Conservation (phyloP, 2,888 invertebrate genomes). For the Dicranocentrus wangi region DNA sequence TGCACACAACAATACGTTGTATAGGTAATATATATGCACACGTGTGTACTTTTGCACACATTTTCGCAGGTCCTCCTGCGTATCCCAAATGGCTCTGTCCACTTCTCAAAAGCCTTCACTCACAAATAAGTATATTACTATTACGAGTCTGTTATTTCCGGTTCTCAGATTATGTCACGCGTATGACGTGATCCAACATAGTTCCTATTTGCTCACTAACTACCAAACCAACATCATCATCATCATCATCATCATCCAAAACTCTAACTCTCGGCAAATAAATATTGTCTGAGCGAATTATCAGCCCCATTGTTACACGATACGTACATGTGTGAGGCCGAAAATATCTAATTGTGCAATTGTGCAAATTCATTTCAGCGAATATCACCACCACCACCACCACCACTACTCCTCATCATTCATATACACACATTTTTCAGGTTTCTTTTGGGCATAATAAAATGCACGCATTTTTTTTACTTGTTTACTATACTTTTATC, state of each 20-base stretch:
- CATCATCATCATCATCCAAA: constrained; percentile 4
- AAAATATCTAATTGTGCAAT: not conserved
- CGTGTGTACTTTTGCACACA: not conserved
- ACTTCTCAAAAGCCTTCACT: not conserved
- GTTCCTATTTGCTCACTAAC: constrained; percentile 12
- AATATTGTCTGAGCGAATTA: not conserved
- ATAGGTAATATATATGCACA: no score
- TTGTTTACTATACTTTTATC: no score
- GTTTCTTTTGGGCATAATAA: not conserved
- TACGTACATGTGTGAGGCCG: constrained; percentile 25
- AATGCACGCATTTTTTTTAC: not conserved
- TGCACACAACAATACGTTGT: no score
- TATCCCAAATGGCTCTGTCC: not conserved
- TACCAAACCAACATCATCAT: no score
- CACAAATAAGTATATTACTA: not conserved
- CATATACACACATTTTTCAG: constrained; percentile 13
- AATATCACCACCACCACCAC: no score
- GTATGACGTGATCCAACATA: constrained; percentile 30
- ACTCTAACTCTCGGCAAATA: not conserved
- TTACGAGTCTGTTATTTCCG: constrained; percentile 45
- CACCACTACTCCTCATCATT: no score
- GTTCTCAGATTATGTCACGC: constrained; percentile 52
- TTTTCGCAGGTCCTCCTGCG: constrained; percentile 2
- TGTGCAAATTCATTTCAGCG: not conserved
- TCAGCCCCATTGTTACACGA: constrained; percentile 6